Conservation (phyloP, 2,888 invertebrate genomes). For the Leptarthrus brevirostris region DNA sequence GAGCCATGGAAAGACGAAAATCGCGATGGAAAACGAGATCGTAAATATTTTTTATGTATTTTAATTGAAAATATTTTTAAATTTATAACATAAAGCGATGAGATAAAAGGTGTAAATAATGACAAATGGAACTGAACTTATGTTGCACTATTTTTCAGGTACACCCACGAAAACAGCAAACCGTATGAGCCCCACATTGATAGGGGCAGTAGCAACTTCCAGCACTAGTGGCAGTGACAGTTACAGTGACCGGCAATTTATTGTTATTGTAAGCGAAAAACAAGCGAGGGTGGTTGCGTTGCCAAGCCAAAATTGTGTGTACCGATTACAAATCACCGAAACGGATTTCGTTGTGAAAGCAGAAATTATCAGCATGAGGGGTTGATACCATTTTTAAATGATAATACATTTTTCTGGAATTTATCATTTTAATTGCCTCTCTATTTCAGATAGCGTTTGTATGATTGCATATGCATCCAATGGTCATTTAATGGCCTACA, state of each 20-base stretch:
- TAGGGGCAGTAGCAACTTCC: conserved; percentile 70
- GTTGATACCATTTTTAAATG: conserved; percentile 67
- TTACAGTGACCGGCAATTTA: conserved; percentile 87
- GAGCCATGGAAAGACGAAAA: conserved; percentile 95
- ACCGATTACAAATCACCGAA: conserved; percentile 92
- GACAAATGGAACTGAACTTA: neutral
- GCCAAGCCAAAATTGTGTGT: conserved; percentile 95
- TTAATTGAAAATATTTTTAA: conserved; percentile 23
- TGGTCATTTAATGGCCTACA: conserved; percentile 93
- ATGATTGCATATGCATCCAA: conserved; percentile 94
- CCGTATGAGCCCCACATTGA: conserved; percentile 82
- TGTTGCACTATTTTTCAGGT: conserved; percentile 61
- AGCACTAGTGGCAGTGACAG: conserved; percentile 66
- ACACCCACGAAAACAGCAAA: conserved; percentile 78
- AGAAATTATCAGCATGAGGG: conserved; percentile 91
- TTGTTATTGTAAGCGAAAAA: conserved; percentile 93
- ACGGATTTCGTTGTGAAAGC: conserved; percentile 94
- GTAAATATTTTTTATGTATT: conserved; percentile 58
- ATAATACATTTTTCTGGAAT: conserved; percentile 22
- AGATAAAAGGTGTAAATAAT: neutral
- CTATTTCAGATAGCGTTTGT: conserved; percentile 88
- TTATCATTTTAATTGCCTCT: conserved; percentile 48
- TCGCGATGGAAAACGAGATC: conserved; percentile 68
- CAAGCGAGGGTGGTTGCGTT: conserved; percentile 93
- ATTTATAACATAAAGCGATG: conserved; percentile 6